Evolutionary conservation across 2,888 invertebrate species (phyloP), one percentile per base, ranked within the genome.

Genomic region (Leptopterna dolabrata): DNA sequence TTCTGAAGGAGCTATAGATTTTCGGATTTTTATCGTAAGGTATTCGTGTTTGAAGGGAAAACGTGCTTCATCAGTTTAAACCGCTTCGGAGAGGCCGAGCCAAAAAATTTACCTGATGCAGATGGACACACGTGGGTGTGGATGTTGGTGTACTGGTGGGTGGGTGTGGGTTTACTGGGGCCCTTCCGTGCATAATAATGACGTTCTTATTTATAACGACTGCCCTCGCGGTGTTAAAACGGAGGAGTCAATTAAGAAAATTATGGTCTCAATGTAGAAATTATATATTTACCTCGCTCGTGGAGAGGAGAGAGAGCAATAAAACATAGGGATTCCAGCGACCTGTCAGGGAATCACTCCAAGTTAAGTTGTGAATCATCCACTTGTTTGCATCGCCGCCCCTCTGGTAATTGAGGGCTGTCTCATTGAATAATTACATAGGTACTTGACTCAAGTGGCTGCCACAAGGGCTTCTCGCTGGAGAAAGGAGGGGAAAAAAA

Each of bases 281-380:
- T 47, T 14, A 47, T 7, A 7, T 47, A 47, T 47, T 47, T 19
- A 3, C 51, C 55, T 19, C 55, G 19, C 55, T 55, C 19, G 55
- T 47, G 14, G 13, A 13, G 14, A 7, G 47, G 16, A 3, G 11
- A 3, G 11, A 19, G 55, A 7, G 11, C 19, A 63, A 63, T 63
- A 63, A 24, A 24, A 24, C 24, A 63, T 19, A 24, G 6, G 13
- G 7, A 24, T 24, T n/a, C 24, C 24, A 63, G 24, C 24, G 63
- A 63, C 3, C 63, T 24, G 63, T 63, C 63, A 24, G 27, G 19
- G 55, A 55, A 63, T 63, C 63, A 63, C 63, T 19, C 27, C 63
- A 9, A 63, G 63, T 63, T 63, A 63, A 63, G 24, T 63, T 63
- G 63, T 63, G 63, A 63, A 63, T 63, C 63, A 63, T 63, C 63